Percentiles rank a stretch among this genome's conserved stretches.
These are phyloP conservation scores for Salticus scenicus DNA, from an alignment of 2,888 invertebrate species.

Conservation along the genomic window DNA sequence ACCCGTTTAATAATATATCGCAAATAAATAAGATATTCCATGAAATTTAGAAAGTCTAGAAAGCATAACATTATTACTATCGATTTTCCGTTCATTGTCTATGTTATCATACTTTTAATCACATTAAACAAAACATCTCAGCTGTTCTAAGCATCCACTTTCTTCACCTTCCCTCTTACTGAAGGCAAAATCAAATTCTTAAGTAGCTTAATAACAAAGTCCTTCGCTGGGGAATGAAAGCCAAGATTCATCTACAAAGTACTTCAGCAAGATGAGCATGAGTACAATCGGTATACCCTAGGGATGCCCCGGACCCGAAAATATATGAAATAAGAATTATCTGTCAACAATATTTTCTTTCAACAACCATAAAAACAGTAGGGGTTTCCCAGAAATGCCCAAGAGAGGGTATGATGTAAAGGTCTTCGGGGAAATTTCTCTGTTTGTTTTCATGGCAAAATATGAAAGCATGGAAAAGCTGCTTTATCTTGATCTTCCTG, in stretches of 20 bases:
- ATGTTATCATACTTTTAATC: no score
- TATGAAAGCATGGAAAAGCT: no score
- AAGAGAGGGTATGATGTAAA: slow-evolving; percentile 36
- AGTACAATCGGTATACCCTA: slow-evolving; percentile 4
- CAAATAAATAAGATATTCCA: no score
- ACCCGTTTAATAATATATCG: no score
- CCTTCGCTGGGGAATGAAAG: not conserved
- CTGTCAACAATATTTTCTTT: slow-evolving; percentile 43
- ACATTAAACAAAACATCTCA: no score
- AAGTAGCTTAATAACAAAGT: slow-evolving; percentile 43
- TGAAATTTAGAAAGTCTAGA: no score
- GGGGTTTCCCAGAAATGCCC: slow-evolving; percentile 16
- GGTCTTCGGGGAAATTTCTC: slow-evolving; percentile 27
- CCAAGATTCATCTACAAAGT: slow-evolving; percentile 26
- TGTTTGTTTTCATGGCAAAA: not conserved
- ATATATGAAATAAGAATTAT: slow-evolving; percentile 46
- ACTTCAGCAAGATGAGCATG: not conserved
- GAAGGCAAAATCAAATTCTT: not conserved
- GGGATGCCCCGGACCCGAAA: not conserved
- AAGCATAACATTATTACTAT: no score
- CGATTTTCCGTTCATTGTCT: no score
- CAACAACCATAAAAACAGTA: slow-evolving; percentile 13
- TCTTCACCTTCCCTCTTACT: not conserved
- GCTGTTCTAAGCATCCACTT: no score
- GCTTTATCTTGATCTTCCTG: no score